Conservation (phyloP, 2,797 vertebrate species). For the Schizopygopsis malacanthus region DNA sequence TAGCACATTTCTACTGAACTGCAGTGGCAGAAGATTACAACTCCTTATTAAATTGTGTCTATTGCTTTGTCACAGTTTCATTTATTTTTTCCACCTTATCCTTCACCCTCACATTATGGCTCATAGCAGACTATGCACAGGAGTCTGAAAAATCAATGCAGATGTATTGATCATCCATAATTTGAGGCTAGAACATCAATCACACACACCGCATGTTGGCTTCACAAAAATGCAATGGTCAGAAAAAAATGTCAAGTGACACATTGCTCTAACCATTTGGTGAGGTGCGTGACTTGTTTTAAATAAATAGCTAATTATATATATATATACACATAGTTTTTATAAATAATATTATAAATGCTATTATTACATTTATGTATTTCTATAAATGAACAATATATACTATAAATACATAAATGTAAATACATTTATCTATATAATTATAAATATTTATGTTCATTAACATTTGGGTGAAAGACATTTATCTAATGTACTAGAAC, state of each 20-base stretch:
- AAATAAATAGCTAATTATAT: too few relatives aligned
- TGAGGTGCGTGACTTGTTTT: not conserved
- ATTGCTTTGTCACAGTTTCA: conserved; percentile 30
- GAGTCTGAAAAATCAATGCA: conserved; percentile 66
- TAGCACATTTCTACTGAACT: conserved; percentile 29
- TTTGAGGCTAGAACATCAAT: conserved; percentile 73
- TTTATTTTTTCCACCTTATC: conserved; percentile 31
- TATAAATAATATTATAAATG: too few relatives aligned
- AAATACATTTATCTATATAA: not conserved
- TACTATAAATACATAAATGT: not conserved
- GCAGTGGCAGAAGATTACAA: conserved; percentile 25
- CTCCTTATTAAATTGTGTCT: conserved; percentile 26
- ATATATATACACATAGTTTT: too few relatives aligned
- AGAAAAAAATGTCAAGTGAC: not conserved
- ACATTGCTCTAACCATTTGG: not conserved
- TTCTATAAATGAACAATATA: not conserved
- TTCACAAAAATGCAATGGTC: not conserved
- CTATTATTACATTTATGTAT: not conserved
- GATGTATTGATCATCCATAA: conserved; percentile 75
- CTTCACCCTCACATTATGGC: conserved; percentile 22
- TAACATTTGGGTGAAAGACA: not conserved
- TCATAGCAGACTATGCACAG: conserved; percentile 46
- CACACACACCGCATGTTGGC: conserved; percentile 52
- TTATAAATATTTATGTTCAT: not conserved
- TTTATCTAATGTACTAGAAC: not conserved